Base-by-base conservation (phyloP, 2,797 vertebrate species). In the Hapalemur alaotrensis region DNA sequence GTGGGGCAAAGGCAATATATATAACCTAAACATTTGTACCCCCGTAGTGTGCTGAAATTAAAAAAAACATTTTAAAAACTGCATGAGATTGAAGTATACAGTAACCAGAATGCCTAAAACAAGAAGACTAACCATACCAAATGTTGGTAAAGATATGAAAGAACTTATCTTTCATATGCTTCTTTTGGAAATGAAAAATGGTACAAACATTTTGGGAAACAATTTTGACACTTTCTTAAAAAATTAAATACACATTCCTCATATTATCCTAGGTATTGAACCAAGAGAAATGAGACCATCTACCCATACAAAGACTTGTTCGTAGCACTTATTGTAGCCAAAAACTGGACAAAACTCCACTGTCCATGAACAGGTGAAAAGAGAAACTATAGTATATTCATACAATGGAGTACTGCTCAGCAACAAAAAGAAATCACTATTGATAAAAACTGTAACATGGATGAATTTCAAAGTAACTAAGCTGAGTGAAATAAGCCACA, bases 381-480 rank as follows among this genome's bases (percentile, higher is more conserved):
- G 43, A 54, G 48, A 76, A 81, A 94, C 6, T 35, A 25, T 15
- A 14, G 32, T 22, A 38, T 65, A 69, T 35, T 17, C 30, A 48
- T 50, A 75, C 59, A 91, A 6, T 52, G 43, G 14, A 69, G 91
- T 28, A 72, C 23, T 30, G 48, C 23, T 63, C 35, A 69, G 28
- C 25, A 69, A 69, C 38, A 83, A 70, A 76, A 94, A 76, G 13
- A 79, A 52, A 38, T 59, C 84, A 78, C n/a, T 92, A 69, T 23
- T 67, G 43, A 28, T n/a, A 76, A 46, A 75, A 30, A 78, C 41
- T 87, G 17, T 28, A 57, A 87, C 28, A 57, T 9, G 75, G 67
- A 35, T 41, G 18, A 63, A 78, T 90, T 92, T 92, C n/a, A 82
- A 73, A 92, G 79, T 93, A 73, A 61, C 46, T 87, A 89, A 72